Evolutionary conservation across 2,113 vertebrate genomes (phyloP), one percentile per base, ranked within the genome.

Genomic region (Anas platyrhynchos): DNA sequence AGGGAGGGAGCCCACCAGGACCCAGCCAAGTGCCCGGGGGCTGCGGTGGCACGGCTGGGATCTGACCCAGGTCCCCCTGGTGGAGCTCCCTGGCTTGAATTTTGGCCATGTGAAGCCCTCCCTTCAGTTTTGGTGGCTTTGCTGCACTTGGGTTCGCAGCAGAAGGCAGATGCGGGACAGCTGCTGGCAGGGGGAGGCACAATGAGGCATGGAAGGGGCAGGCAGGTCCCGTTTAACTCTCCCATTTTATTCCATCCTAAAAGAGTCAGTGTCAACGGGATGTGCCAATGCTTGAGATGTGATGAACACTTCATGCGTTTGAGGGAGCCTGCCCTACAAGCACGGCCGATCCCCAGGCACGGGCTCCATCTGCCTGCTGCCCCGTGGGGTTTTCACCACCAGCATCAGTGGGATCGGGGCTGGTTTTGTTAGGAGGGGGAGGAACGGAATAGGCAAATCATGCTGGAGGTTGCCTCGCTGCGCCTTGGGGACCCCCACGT

Each of bases 21-120:
- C 29, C 23, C 46, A 34, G 34, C 41, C 4, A 5, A 50, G 44
- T 10, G 2, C n/a, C n/a, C 0, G 1, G 58, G n/a, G 13, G 16
- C 26, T 2, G 0, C 15, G 0, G 1, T 22, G 65, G 36, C 54
- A 43, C n/a, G 22, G 9, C 3, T 15, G 20, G 13, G 36, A 7
- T 10, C 21, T 83, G 68, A 8, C 7, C 29, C 32, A 38, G 36
- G 14, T 50, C 41, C 20, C 26, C 13, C 63, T 8, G 25, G 20
- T 48, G 46, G 46, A 48, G 20, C 20, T 48, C 20, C 46, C 46
- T 5, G 20, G 31, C 44, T 46, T n/a, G 25, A 83, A 36, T 72
- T 87, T 50, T 58, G 50, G 23, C 55, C 59, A 58, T 16, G 17
- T 56, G 54, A 77, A 71, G 74, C 15, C 31, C 11, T 56, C 43